Evolutionary conservation across 2,797 vertebrate species (phyloP), one percentile per base, ranked within the genome.

Genomic region (Urophycis tenuis): DNA sequence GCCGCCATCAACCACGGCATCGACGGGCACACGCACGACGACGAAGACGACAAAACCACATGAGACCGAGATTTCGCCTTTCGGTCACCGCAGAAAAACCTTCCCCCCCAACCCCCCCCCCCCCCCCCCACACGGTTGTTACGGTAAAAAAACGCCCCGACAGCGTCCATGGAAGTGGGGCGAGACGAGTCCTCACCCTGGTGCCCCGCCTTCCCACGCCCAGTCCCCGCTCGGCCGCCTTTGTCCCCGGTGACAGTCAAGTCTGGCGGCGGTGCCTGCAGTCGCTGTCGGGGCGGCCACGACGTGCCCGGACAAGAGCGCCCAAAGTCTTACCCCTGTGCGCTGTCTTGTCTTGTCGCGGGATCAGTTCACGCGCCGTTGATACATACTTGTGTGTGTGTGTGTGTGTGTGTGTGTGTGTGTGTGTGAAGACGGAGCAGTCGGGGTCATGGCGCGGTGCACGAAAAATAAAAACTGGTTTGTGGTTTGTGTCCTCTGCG

Each of bases 301-400:
- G 87, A 80, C 92, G 78, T 87, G 91, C 76, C 87, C 74, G 78
- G 83, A 82, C 90, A 87, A 67, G 83, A 80, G 49, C 78, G 9
- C 36, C 14, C 3, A 39, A 75, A 75, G 14, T 12, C 36, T 39
- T 81, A 78, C 76, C 80, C 75, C 75, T 49, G 39, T 76, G 79
- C 45, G 7, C 30, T 74, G 71, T 67, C 29, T 73, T 74, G 83
- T 79, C 71, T 79, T 89, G 84, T 85, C 84, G 85, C 79, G 67
- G 72, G 35, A 73, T 78, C 83, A 85, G 69, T 76, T 71, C 45
- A 78, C 80, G 77, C 73, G 60, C 60, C 75, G 77, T 33, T n/a
- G 32, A 76, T 87, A 82, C 39, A 87, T 87, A 81, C 83, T 75
- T 86, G 83, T 87, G 77, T 75, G 75, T 49, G 15, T 49, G 15